Evolutionary conservation across 2,797 vertebrate species (phyloP), one percentile per base, ranked within the genome.

Genomic region (Bufotes viridis): DNA sequence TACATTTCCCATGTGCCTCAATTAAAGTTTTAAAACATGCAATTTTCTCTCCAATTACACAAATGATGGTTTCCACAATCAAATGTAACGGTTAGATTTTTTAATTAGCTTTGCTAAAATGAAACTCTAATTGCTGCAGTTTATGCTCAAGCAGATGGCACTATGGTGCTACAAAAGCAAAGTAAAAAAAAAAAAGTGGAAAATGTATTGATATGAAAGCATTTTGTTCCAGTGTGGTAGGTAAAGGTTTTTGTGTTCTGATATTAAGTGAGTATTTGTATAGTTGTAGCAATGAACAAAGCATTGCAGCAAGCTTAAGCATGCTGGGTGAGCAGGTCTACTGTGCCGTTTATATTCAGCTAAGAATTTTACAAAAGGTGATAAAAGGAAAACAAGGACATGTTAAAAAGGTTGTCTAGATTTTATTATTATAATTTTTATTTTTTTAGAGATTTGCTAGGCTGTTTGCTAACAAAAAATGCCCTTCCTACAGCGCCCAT

Each of bases 41-140:
- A 63, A 82, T 87, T 87, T 87, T 87, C 86, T 82, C 81, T 70
- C 69, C 86, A 87, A 87, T 87, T 87, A 87, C 69, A 87, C 79
- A 82, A 87, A 70, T 81, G 42, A 20, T 53, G 80, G 80, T 76
- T 83, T 78, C 86, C 60, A 87, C 86, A 82, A 87, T 82, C 80
- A 78, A 87, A 87, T 87, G 58, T 67, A 76, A 82, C 82, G 80
- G 86, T 87, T 87, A 34, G 78, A 65, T 81, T 82, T 87, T 87
- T 87, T 82, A 87, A 87, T 87, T 87, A 87, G 86, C 57, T 65
- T 75, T 82, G 86, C 86, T 81, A 87, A 82, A 81, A 81, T 53
- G 34, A 75, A 87, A 82, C 55, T 74, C 67, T 87, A 87, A 87
- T 87, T 78, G 86, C 81, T 78, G 86, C 60, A 63, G 86, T 67